Evolutionary conservation across 2,797 vertebrate genomes (phyloP).

Genomic region (Gallinago nigripennis): DNA sequence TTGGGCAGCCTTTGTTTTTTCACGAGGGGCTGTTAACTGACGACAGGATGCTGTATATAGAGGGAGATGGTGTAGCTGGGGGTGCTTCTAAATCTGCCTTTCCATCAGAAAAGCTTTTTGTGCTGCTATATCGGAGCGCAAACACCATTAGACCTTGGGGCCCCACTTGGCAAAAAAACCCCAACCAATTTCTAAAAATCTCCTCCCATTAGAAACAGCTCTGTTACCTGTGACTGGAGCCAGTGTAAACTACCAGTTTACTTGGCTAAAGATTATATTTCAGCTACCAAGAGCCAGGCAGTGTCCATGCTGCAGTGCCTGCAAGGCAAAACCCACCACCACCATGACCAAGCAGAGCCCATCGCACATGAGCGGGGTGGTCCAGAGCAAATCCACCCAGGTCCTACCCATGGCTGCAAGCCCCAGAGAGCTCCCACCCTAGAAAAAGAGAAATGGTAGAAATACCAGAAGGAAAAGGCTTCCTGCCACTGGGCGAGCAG

Average conservation of each 20-base stretch:
- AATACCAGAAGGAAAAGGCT: rapidly evolving
- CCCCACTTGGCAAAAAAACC: not conserved
- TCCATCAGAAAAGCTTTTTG: not conserved
- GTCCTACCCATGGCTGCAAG: not conserved
- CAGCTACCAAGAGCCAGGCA: not conserved
- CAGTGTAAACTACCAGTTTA: not conserved
- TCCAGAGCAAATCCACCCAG: not conserved
- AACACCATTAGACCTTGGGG: not conserved
- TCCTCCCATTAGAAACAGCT: not conserved
- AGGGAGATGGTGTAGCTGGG: too few relatives aligned
- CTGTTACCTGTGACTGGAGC: not conserved
- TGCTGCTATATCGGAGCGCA: not conserved
- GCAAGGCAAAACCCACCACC: not conserved
- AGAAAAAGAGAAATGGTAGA: not conserved
- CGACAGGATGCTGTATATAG: not conserved
- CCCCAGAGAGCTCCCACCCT: not conserved
- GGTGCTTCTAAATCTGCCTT: not conserved
- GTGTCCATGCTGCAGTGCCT: not conserved
- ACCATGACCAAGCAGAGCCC: not conserved
- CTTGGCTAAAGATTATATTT: not conserved
- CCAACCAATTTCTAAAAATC: not conserved
- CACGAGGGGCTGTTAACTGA: rapidly evolving
- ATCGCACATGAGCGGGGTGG: rapidly evolving
- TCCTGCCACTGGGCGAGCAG: not conserved
- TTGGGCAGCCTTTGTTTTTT: not conserved